Base-by-base conservation (phyloP, 2,888 invertebrate genomes). In the Acanthosoma haemorrhoidale region DNA sequence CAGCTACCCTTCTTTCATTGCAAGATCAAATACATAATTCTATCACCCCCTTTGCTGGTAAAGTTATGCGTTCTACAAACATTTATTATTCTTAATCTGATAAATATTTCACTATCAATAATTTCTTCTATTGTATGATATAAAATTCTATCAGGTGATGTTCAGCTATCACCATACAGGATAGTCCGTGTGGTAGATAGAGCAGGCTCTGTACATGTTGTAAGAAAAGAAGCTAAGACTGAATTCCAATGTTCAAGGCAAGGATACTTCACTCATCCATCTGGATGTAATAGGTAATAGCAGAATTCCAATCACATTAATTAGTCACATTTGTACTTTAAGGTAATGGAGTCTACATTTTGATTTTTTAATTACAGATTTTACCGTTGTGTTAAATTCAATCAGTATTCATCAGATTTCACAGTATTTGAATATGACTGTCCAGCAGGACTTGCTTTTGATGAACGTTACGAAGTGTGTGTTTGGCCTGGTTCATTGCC, bases 401-500 rank as follows among this genome's bases (percentile, higher is more conserved):
- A 90, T 77, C 89, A 90, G 77, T 86, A 85, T 61, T 83, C 86
- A 0, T 87, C 89, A 18, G 88, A 90, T 76, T 91, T 86, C 77
- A 89, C 88, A 16, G 89, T 90, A 41, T 91, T 91, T 79, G 90
- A 91, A 78, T 91, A 90, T 78, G 89, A 89, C 79, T 91, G 91
- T 77, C 91, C 91, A 0, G 85, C 86, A 25, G 91, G 91, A 5
- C 79, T 91, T 69, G 89, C 89, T 0, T 91, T 91, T 78, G 91
- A 91, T 78, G 85, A 87, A 64, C 83, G 86, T 18, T 88, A 88
- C 76, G 90, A 90, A 77, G 89, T 90, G 63, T 91, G 91, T 78
- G 90, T 90, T 4, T 91, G 91, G 91, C 90, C 91, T 0, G 89
- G 89, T 61, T 88, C 88, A 69, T 79, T 89, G 59, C 84, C 89